Evolutionary conservation across 2,113 vertebrate genomes (phyloP).

Genomic region (Anhinga anhinga): DNA sequence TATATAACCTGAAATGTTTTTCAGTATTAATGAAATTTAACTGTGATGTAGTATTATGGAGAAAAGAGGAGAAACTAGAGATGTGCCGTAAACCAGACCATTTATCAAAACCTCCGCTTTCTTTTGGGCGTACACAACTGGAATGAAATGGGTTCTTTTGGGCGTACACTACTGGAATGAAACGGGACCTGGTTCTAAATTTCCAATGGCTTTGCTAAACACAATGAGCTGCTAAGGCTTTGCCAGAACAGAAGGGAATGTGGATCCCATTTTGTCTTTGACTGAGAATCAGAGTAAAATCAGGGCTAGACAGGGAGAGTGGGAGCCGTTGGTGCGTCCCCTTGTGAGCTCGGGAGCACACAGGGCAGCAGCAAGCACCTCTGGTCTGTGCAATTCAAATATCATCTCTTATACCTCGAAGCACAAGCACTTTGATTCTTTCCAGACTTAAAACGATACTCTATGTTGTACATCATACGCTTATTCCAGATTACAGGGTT

Average conservation of each 20-base stretch:
- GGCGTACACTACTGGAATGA: not conserved
- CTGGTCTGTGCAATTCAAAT: not conserved
- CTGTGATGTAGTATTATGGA: not conserved
- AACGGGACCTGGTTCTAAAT: not conserved
- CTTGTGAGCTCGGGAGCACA: rapidly evolving
- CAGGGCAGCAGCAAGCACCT: not conserved
- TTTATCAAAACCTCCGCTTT: not conserved
- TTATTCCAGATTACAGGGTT: not conserved
- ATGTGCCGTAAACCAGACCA: not conserved
- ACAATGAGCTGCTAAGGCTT: not conserved
- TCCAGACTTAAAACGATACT: not conserved
- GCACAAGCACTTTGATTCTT: not conserved
- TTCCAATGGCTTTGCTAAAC: not conserved
- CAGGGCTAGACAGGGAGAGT: not conserved
- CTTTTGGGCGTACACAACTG: not conserved
- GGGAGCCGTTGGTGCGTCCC: rapidly evolving
- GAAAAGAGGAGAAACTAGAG: not conserved
- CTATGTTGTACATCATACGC: not conserved
- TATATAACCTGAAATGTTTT: not conserved
- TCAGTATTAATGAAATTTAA: not conserved
- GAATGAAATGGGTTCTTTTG: not conserved
- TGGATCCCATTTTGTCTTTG: not conserved
- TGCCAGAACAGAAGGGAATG: not conserved
- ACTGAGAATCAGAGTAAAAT: not conserved
- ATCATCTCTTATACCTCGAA: not conserved